Percentiles rank a stretch among this genome's conserved stretches.
These are phyloP conservation scores for Pteropus rufus DNA, from an alignment of 2,797 vertebrate genomes.

Conservation along the genomic window DNA sequence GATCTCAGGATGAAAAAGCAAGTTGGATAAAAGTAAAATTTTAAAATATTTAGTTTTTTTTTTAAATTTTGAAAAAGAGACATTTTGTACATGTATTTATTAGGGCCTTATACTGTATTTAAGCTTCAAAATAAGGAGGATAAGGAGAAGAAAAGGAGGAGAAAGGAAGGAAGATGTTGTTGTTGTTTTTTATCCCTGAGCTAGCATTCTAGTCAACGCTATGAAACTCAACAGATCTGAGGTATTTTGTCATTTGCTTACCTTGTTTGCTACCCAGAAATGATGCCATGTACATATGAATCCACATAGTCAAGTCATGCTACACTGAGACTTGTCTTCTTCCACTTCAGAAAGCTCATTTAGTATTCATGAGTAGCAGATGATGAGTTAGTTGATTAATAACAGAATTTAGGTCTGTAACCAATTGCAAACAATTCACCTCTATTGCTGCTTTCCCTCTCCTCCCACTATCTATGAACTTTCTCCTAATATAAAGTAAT, in stretches of 20 bases:
- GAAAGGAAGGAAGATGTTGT: not conserved
- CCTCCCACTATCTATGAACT: not conserved
- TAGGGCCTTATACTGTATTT: not conserved
- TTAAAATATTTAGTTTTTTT: not conserved
- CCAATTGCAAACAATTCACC: not conserved
- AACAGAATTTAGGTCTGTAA: not conserved
- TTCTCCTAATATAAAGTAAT: not conserved
- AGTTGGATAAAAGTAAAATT: not conserved
- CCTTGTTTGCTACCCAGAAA: not conserved
- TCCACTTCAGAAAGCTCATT: not conserved
- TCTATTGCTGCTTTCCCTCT: not conserved
- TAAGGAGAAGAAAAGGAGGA: not conserved
- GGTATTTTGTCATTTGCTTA: not conserved
- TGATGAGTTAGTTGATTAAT: not conserved
- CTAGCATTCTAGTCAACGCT: not conserved
- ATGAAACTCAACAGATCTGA: not conserved
- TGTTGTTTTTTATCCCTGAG: not conserved
- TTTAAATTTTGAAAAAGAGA: not conserved
- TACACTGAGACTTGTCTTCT: not conserved
- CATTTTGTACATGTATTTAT: not conserved
- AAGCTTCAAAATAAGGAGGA: not conserved
- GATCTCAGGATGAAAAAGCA: not conserved
- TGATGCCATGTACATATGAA: not conserved
- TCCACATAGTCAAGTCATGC: not conserved
- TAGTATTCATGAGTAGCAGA: not conserved